Evolutionary conservation across 2,113 vertebrate species (phyloP), one percentile per base, ranked within the genome.

Genomic region (Notarius lentiginosus): DNA sequence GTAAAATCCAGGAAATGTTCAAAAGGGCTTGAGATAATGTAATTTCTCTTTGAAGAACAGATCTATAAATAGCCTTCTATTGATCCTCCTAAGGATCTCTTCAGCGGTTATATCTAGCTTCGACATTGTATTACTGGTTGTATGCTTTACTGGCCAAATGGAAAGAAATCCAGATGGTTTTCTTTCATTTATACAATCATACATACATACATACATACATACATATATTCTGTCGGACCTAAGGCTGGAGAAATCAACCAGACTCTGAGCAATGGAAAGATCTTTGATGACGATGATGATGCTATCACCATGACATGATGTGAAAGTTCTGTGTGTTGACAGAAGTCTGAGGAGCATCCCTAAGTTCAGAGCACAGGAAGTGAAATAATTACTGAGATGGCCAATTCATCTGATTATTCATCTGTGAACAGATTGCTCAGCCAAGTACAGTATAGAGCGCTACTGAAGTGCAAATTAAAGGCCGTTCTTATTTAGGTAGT

Each of bases 391-490:
- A 82, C 81, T 79, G 75, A 72, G 75, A 86, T 34, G 18, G 34
- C 56, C 56, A 49, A 27, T 22, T 88, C 63, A 24, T 73, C 73
- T 70, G 68, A 89, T 49, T 80, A 80, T 77, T 51, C 73, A 27
- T 84, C 60, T 61, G 55, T 76, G 56, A 27, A 63, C 14, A 51
- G 73, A 84, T 84, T 61, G 79, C 30, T 24, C 20, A 63, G 72
- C 34, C 49, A 70, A 58, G 51, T 22, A 72, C 27, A 60, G 9
- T 22, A 72, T 47, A 60, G 9, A n/a, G 49, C 56, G 18, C 22
- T 47, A 65, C 66, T 34, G 77, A 30, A 84, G 76, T 76, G 70
- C 63, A 75, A 63, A 60, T 87, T 60, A 82, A 66, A 61, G 60
- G n/a, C 30, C 11, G 7, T 60, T 63, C 49, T 56, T 53, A 47